These are phyloP conservation scores for Neoaliturus tenellus DNA, from an alignment of 2,888 invertebrate genomes.

Conservation along the genomic window DNA sequence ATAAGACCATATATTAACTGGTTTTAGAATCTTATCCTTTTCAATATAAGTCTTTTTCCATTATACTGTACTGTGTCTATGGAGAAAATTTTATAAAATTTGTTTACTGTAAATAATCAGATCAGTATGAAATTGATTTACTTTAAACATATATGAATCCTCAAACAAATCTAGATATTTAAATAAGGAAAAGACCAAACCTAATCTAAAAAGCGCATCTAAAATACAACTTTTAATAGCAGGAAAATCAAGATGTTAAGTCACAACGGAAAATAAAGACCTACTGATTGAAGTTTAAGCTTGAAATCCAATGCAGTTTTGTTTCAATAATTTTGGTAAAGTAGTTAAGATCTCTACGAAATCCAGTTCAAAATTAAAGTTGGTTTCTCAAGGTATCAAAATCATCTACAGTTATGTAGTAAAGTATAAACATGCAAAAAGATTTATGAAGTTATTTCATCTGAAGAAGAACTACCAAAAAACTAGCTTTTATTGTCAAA, in stretches of 20 bases:
- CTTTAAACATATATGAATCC: no score
- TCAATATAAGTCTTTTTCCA: no score
- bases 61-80: no score
- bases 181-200: not conserved
- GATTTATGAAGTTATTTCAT: not conserved
- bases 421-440: conserved; percentile 26
- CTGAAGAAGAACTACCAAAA: not conserved
- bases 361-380: not conserved
- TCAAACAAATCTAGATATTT: not conserved
- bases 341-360: not conserved
- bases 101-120: no score
- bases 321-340: not conserved
- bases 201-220: not conserved
- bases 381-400: not conserved
- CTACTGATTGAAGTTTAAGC: not conserved
- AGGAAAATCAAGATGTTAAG: conserved; percentile 41
- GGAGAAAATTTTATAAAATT: no score
- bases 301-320: not conserved
- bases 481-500: not conserved
- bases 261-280: conserved; percentile 2
- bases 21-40: no score
- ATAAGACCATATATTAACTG: no score
- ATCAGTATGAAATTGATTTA: no score
- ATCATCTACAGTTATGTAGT: not conserved
- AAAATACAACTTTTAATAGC: not conserved